These are phyloP conservation scores for Triplophysa yarkandensis DNA, from an alignment of 2,797 vertebrate genomes.

Conservation along the genomic window DNA sequence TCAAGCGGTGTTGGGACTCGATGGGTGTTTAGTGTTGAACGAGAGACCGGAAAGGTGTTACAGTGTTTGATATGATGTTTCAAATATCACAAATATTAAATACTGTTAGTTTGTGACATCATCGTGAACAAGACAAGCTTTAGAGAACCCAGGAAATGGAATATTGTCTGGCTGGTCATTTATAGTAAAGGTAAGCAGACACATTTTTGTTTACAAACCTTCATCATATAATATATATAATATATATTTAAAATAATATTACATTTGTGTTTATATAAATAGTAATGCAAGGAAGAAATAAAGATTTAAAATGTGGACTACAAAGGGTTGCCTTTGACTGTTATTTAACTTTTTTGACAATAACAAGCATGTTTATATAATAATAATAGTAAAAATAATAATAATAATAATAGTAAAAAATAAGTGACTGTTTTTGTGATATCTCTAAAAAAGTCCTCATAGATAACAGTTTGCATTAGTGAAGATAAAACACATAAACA, in stretches of 20 bases:
- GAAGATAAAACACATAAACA: not conserved
- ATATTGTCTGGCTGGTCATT: slow-evolving; percentile 70
- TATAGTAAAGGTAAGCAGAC: slow-evolving; percentile 61
- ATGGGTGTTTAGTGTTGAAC: slow-evolving; percentile 19
- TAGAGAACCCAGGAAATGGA: slow-evolving; percentile 71
- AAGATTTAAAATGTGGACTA: no score
- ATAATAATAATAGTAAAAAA: no score
- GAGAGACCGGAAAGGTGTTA: not conserved
- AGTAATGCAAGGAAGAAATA: not conserved
- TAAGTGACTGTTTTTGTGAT: no score
- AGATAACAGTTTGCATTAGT: no score
- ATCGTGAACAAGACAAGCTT: slow-evolving; percentile 55
- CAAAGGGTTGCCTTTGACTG: no score
- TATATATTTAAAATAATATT: no score
- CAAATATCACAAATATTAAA: not conserved
- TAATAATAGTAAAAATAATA: no score
- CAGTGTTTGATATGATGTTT: slow-evolving; percentile 22
- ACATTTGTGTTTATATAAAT: not conserved
- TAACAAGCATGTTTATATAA: no score
- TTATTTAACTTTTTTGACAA: no score
- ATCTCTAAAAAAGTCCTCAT: no score
- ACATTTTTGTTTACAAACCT: not conserved
- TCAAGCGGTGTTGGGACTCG: slow-evolving; percentile 9
- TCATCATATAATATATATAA: not conserved
- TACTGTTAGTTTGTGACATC: slow-evolving; percentile 53